Conservation (phyloP, 2,113 vertebrate species). For the Dryoscopus gambensis region DNA sequence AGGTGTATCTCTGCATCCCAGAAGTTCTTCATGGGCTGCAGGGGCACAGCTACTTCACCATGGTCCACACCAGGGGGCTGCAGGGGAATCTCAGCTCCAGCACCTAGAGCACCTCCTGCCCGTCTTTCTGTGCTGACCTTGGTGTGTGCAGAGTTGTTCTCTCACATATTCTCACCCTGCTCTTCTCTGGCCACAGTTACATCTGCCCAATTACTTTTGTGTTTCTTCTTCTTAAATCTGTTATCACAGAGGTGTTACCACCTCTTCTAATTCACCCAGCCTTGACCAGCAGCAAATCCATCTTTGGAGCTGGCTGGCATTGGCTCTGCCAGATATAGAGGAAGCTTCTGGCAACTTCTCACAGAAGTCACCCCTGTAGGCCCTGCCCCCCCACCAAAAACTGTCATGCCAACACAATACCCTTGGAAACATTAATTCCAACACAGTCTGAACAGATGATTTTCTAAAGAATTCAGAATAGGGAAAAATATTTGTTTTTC, state of each 20-base stretch:
- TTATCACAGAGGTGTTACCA: not conserved
- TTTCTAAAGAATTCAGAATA: not conserved
- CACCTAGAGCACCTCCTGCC: not conserved
- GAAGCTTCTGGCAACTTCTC: not conserved
- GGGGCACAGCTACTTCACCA: not conserved
- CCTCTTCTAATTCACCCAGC: not conserved
- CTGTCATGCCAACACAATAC: not conserved
- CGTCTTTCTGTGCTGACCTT: not conserved
- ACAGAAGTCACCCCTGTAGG: not conserved
- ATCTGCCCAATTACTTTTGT: not conserved
- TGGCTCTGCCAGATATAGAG: not conserved
- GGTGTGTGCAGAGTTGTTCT: not conserved
- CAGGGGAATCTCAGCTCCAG: not conserved
- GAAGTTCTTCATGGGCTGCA: not conserved
- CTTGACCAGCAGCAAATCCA: fast-evolving
- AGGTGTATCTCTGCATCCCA: not conserved
- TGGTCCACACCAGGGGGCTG: fast-evolving
- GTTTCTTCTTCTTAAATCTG: not conserved
- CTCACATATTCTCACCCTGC: not conserved
- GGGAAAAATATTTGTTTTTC: not conserved
- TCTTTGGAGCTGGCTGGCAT: not conserved
- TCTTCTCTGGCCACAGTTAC: not conserved
- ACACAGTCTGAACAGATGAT: not conserved
- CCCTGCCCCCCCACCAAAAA: not conserved
- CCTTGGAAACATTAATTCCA: not conserved